Base-by-base conservation (phyloP, 1,140 invertebrate genomes). In the Leguminivora glycinivorella region DNA sequence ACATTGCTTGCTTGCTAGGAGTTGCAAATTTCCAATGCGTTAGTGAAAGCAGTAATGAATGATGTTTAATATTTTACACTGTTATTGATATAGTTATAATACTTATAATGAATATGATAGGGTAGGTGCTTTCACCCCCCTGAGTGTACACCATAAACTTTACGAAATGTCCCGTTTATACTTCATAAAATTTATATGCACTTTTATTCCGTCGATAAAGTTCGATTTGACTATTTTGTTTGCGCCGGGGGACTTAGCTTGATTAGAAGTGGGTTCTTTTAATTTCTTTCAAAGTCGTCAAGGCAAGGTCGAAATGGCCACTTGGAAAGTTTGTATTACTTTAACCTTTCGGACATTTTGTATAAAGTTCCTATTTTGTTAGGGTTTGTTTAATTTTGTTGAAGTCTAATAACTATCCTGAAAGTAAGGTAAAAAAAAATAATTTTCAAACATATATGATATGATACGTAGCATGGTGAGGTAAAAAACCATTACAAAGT, bases 161-260 rank as follows among this genome's bases (percentile, higher is more conserved):
- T 77, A 73, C 82, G 83, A 83, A 87, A 87, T 84, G 81, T 72
- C 79, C 77, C 82, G 82, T 89, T 89, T 85, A 89, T 89, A 87
- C 83, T 83, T 80, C 86, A 89, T 89, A 89, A 89, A 88, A 80
- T 89, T 89, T 88, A 89, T 86, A 88, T 88, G 84, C 85, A 89
- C 79, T 88, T 87, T 89, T 85, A 87, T 89, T 81, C 70, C 76
- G 68, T 80, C 83, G 78, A 85, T 88, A 89, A 89, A 88, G 76
- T 87, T 86, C 83, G 83, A 88, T 87, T 80, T 83, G 80, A 83
- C 77, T 82, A 80, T 75, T 71, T 77, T 80, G 81, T 85, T 75
- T 77, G 76, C 78, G 76, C 17, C 67, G 63, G 47, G 70, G 72
- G 70, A 73, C 67, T 67, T 63, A 63, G 58, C 9, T 31, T 63